Evolutionary conservation across 64 coral and sea anemone species (phyloP).

Genomic region (Hydrozoanthus tunicans): DNA sequence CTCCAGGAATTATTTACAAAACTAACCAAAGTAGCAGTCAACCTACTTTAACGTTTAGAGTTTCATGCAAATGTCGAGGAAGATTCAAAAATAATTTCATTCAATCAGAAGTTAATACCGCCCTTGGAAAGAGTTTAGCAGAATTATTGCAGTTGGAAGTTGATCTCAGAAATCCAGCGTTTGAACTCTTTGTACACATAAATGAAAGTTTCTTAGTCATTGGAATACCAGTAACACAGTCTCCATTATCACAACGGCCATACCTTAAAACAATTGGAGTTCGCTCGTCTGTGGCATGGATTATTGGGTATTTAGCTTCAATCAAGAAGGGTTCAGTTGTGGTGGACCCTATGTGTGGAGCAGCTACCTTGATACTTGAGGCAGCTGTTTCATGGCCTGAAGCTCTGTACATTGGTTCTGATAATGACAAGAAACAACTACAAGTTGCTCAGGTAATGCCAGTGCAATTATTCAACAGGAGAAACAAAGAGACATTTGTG

Average conservation of each 20-base stretch:
- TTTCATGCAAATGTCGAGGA: conserved; percentile 55
- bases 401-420: conserved; percentile 45
- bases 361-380: conserved; percentile 21
- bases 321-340: conserved; percentile 7
- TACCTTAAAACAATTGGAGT: conserved; percentile 50
- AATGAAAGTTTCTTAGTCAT: conserved; percentile 30
- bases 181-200: conserved; percentile 32
- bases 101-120: conserved; percentile 20
- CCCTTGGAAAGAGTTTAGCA: conserved; percentile 29
- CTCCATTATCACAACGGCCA: conserved; percentile 39
- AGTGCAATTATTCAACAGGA: not conserved
- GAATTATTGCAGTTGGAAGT: conserved; percentile 31
- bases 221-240: conserved; percentile 28
- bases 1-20: not conserved
- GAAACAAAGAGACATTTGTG: not conserved
- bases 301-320: conserved; percentile 35
- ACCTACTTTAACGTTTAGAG: conserved; percentile 31
- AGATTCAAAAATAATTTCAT: not conserved
- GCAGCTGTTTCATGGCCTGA: conserved; percentile 28
- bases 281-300: conserved; percentile 42
- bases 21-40: not conserved
- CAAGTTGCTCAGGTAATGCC: conserved; percentile 21
- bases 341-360: conserved; percentile 54
- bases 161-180: conserved; percentile 36
- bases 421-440: conserved; percentile 35